Evolutionary conservation across 1,140 invertebrate genomes (phyloP).

Genomic region (Probaryconus sp.): DNA sequence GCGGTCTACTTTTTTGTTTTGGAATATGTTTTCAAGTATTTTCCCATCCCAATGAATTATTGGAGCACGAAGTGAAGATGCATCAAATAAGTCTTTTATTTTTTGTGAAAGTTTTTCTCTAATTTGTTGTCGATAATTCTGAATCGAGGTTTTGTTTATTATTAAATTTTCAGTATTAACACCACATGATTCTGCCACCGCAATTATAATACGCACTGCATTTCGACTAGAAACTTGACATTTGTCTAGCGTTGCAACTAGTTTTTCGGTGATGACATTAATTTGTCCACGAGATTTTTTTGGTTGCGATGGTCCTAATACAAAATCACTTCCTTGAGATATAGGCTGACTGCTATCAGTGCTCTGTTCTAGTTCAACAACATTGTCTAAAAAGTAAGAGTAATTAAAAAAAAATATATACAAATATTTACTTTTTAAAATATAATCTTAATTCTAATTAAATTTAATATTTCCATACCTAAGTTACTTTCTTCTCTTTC

Average conservation of each 20-base stretch:
- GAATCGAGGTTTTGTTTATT: conserved; percentile 34
- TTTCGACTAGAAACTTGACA: conserved; percentile 35
- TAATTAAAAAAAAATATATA: no score
- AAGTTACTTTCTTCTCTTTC: no score
- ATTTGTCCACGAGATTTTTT: conserved; percentile 17
- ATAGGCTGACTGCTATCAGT: no score
- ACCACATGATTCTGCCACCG: conserved; percentile 26
- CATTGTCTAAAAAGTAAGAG: no score
- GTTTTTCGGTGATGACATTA: conserved; percentile 28
- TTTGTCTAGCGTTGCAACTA: conserved; percentile 38
- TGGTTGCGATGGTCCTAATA: conserved; percentile 8
- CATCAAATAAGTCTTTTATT: conserved; percentile 34
- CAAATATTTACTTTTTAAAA: no score
- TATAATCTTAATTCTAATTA: no score
- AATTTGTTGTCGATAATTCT: conserved; percentile 15
- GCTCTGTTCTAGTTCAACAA: no score
- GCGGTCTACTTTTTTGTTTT: conserved; percentile 10
- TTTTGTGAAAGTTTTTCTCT: conserved; percentile 11
- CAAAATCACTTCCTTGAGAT: no score
- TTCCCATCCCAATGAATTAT: conserved; percentile 50
- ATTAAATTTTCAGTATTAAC: conserved; percentile 13
- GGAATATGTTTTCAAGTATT: conserved; percentile 10
- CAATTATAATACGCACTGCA: conserved; percentile 32
- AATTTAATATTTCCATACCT: neutral
- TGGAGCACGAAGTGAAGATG: neutral